Evolutionary conservation across 1,140 invertebrate species (phyloP), one percentile per base, ranked within the genome.

Genomic region (Palaemon carinicauda): DNA sequence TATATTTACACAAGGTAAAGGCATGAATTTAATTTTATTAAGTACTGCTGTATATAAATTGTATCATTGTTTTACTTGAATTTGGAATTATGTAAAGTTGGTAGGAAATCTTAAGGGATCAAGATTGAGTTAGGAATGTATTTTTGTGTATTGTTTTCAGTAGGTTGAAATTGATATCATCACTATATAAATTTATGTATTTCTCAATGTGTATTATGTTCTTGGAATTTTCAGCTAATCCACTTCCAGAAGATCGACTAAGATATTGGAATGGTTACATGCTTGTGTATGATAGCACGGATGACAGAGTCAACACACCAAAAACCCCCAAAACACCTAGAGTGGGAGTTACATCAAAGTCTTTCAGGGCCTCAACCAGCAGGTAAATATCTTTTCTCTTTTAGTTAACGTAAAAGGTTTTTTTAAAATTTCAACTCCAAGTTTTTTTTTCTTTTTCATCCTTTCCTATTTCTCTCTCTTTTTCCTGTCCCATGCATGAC

Each of bases 241-340:
- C 90, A 50, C 90, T 92, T 80, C 91, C 91, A 56, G 91, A 92
- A 87, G 90, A 90, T 50, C 90, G 91, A 78, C 93, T 93, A 65
- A 88, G 93, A 54, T 94, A 94, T 91, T 94, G 93, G 93, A 94
- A 94, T 91, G 94, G 93, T 3, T 94, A 94, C 89, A 93, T 94
- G 89, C 90, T 94, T 27, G 92, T 94, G 83, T 94, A 94, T 90
- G 93, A 94, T 82, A 89, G 91, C 81, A 90, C 92, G 10, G 90
- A 92, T 56, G 91, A 91, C 33, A 79, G 82, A 33, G 89, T 90
- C 31, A 91, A 91, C 75, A 91, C 91, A 21, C 90, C 92, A 12
- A 91, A 90, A 82, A 91, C 90, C 17, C 90, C 90, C 89, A 92
- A 83, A 41, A 87, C 85, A 31, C 87, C 80, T 51, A 75, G 50